Percentiles rank a stretch among this genome's conserved stretches.
These are phyloP conservation scores for Archaeoteleia sp. DNA, from an alignment of 2,888 invertebrate species.

Conservation along the genomic window DNA sequence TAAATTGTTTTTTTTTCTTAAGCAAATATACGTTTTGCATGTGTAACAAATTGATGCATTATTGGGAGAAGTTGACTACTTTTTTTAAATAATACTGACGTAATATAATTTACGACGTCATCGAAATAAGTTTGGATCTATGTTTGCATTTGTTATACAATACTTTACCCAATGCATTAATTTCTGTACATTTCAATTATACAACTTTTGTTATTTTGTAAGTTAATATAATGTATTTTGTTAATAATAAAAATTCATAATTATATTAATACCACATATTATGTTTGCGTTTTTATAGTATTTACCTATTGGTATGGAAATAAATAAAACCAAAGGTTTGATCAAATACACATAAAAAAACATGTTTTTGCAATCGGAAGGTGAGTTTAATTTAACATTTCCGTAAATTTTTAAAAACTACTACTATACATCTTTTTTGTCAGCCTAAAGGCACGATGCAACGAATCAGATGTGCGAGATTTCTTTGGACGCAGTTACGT, in stretches of 20 bases:
- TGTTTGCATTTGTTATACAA: constrained; percentile 35
- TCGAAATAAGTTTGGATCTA: constrained; percentile 22
- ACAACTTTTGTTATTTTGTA: constrained; percentile 37
- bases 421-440: no score
- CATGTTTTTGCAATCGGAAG: no score
- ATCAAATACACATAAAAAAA: no score
- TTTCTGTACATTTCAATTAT: constrained; percentile 45
- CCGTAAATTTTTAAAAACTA: no score
- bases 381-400: no score
- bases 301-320: no score
- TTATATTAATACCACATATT: constrained; percentile 41
- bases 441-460: no score
- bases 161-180: constrained; percentile 44
- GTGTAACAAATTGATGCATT: constrained; percentile 48
- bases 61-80: constrained; percentile 24
- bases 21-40: constrained; percentile 34
- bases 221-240: constrained; percentile 48
- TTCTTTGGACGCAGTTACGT: no score
- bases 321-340: no score
- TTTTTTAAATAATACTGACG: constrained; percentile 44
- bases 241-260: constrained; percentile 48
- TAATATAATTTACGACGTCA: constrained; percentile 14
- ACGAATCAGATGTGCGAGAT: no score
- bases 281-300: constrained; percentile 12
- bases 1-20: constrained; percentile 32